Percentiles rank a stretch among this genome's conserved stretches.
phyloP scores from a whole-genome alignment of 2,888 invertebrate genomes.

The Listrodromus nycthemerus region DNA sequence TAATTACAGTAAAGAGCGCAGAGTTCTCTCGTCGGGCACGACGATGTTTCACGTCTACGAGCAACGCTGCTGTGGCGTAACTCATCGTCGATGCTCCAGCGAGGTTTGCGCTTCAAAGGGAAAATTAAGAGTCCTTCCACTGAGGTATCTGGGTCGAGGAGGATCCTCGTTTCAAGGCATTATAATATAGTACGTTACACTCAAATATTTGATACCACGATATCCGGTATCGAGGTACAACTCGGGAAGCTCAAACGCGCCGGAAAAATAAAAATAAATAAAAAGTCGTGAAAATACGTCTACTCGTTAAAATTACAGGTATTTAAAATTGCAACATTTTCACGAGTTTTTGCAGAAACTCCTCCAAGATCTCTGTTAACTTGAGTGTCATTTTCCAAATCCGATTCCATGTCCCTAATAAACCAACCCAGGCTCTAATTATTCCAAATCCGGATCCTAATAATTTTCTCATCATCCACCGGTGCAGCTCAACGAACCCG shows the following conservation, averaged over 20 bases:
- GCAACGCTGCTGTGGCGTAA: neutral
- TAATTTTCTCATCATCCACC: too few relatives aligned
- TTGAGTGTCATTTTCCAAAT: too few relatives aligned
- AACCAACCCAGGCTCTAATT: too few relatives aligned
- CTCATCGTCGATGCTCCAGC: constrained; percentile 8
- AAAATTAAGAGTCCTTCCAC: constrained; percentile 33
- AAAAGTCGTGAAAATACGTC: neutral
- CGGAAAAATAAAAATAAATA: neutral
- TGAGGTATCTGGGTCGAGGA: constrained; percentile 20
- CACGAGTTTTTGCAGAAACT: too few relatives aligned
- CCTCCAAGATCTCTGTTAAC: too few relatives aligned
- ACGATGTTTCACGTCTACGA: constrained; percentile 1
- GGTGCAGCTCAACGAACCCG: too few relatives aligned
- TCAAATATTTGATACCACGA: neutral
- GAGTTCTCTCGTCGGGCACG: constrained; percentile 25
- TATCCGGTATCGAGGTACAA: constrained; percentile 14
- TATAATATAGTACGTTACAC: neutral
- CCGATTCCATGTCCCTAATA: too few relatives aligned
- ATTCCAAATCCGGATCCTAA: too few relatives aligned
- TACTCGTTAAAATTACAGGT: neutral
- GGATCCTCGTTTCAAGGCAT: constrained; percentile 18
- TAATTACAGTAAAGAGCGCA: constrained; percentile 26
- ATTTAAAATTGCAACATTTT: too few relatives aligned
- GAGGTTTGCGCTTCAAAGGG: constrained; percentile 34
- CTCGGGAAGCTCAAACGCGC: neutral